phyloP scores from a whole-genome alignment of 2,113 vertebrate genomes.

The Rhea americana region DNA sequence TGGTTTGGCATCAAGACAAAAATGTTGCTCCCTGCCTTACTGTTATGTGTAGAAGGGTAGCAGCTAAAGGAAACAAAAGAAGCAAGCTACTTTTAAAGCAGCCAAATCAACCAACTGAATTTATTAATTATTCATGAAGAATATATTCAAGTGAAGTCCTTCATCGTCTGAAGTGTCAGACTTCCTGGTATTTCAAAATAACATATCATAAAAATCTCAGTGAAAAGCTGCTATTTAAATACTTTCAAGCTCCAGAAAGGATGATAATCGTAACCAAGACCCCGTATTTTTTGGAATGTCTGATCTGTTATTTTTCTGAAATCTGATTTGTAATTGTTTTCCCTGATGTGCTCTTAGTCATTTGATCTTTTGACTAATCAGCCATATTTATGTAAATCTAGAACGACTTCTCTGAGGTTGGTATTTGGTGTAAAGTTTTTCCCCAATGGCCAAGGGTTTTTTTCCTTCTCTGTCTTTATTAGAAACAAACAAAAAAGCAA shows the following conservation, averaged over 20 bases:
- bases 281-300: not conserved
- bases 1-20: not conserved
- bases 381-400: not conserved
- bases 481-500: not conserved
- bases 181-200: constrained; percentile 12
- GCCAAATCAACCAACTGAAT: not conserved
- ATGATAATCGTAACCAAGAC: constrained; percentile 4
- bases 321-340: constrained; percentile 33
- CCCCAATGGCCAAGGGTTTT: accelerated
- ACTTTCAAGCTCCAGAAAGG: not conserved
- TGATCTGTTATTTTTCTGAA: constrained; percentile 17
- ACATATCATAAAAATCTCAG: constrained; percentile 3
- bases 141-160: constrained; percentile 9
- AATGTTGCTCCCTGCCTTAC: not conserved
- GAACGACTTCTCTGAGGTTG: not conserved
- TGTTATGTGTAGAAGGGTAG: not conserved
- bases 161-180: constrained; percentile 36
- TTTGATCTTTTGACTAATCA: constrained; percentile 20
- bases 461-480: not conserved
- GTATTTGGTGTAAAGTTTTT: not conserved
- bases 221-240: constrained; percentile 37
- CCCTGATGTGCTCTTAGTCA: not conserved
- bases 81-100: not conserved
- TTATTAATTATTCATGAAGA: constrained; percentile 39
- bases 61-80: not conserved